phyloP scores from a whole-genome alignment of 2,113 vertebrate genomes.

The Brachypteracias leptosomus region DNA sequence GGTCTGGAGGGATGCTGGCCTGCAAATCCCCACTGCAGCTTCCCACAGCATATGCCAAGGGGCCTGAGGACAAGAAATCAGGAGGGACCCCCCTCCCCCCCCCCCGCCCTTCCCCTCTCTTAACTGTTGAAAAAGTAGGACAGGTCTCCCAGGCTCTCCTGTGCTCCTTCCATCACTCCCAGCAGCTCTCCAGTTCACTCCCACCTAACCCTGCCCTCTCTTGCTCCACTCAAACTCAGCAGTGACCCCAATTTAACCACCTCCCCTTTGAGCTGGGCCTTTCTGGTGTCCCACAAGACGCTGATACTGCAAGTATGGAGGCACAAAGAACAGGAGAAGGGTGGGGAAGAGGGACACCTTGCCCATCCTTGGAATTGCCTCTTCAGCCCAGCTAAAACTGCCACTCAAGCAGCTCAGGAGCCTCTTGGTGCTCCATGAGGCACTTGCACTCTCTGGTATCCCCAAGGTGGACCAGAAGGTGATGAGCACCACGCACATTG shows the following conservation, averaged over 20 bases:
- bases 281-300: neutral
- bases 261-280: neutral
- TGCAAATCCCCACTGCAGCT: conserved; percentile 1
- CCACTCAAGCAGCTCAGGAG: neutral
- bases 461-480: neutral
- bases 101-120: neutral
- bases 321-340: neutral
- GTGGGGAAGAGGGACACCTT: accelerated
- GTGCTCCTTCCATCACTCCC: conserved; percentile 9
- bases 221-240: neutral
- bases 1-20: neutral
- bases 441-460: neutral
- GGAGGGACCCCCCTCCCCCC: neutral
- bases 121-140: conserved; percentile 37
- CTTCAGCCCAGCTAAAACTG: neutral
- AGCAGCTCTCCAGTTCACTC: neutral
- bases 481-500: neutral
- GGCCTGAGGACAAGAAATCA: conserved; percentile 10
- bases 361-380: neutral
- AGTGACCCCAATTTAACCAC: accelerated
- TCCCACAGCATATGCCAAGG: neutral
- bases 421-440: accelerated
- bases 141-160: conserved; percentile 50
- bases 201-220: neutral
- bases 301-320: neutral